Conservation (phyloP, 2,888 invertebrate genomes). For the Odontothrips loti region DNA sequence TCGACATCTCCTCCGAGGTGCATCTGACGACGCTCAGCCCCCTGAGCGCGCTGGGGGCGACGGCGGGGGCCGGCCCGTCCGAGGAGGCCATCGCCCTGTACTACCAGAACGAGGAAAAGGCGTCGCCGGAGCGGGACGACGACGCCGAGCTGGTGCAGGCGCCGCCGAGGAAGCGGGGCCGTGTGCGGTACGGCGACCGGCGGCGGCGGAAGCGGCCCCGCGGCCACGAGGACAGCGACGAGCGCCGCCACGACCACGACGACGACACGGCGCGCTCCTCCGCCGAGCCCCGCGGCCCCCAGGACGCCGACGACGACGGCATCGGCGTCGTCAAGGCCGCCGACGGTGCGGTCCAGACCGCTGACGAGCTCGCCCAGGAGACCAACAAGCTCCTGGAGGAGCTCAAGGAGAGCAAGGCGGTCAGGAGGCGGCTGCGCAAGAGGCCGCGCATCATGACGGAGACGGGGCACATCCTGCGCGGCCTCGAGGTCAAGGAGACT, state of each 20-base stretch:
- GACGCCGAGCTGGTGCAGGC: neutral
- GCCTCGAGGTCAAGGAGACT: slow-evolving; percentile 15
- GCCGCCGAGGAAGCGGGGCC: slow-evolving; percentile 6
- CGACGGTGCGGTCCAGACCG: neutral
- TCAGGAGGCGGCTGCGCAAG: neutral
- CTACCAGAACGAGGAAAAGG: slow-evolving; percentile 8
- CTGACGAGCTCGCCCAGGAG: slow-evolving; percentile 4
- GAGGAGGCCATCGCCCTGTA: slow-evolving; percentile 17
- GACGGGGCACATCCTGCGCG: slow-evolving; percentile 4
- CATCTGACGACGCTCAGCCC: neutral
- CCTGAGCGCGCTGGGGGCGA: neutral
- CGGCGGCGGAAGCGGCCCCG: neutral
- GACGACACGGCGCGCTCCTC: neutral
- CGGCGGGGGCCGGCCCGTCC: neutral
- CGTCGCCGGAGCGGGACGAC: neutral
- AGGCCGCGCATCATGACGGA: slow-evolving; percentile 25
- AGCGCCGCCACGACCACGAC: neutral
- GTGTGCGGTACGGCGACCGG: neutral
- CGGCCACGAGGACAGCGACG: neutral
- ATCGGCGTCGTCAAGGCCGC: slow-evolving; percentile 4
- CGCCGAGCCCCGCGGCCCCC: neutral
- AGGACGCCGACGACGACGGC: neutral
- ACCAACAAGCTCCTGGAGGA: slow-evolving; percentile 8
- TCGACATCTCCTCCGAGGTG: slow-evolving; percentile 8
- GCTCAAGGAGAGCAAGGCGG: slow-evolving; percentile 20